Conservation (phyloP, 2,888 invertebrate species). For the Athrips mouffetella region DNA sequence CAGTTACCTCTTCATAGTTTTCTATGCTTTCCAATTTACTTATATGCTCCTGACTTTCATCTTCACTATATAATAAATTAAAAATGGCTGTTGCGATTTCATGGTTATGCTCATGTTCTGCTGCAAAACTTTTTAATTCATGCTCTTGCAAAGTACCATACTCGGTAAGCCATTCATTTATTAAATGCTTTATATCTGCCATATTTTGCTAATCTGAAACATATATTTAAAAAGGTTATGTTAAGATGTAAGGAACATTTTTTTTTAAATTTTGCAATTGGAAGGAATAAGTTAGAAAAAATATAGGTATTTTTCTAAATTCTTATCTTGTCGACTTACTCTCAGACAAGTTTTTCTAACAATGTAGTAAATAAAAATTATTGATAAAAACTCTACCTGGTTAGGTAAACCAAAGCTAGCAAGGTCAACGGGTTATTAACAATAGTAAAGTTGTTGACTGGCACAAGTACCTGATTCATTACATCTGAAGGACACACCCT, state of each 20-base stretch:
- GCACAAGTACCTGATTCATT: neutral
- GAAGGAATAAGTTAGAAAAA: no score
- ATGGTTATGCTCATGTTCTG: conserved; percentile 88
- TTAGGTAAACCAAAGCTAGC: neutral
- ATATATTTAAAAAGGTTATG: conserved; percentile 1
- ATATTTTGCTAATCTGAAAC: conserved; percentile 34
- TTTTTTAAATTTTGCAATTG: no score
- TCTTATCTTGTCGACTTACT: no score
- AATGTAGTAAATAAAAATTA: no score
- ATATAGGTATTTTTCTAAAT: no score
- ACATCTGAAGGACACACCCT: conserved; percentile 12
- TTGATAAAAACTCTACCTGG: no score
- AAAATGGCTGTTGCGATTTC: conserved; percentile 90
- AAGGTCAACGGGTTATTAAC: conserved; percentile 4
- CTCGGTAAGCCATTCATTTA: conserved; percentile 90
- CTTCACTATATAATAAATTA: conserved; percentile 86
- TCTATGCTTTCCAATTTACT: conserved; percentile 34
- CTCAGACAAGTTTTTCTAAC: no score
- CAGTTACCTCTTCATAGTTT: conserved; percentile 51
- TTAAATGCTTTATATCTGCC: conserved; percentile 78
- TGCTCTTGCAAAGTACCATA: conserved; percentile 85
- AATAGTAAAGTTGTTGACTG: neutral
- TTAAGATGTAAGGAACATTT: no score
- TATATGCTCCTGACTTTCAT: conserved; percentile 71
- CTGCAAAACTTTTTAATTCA: conserved; percentile 87